phyloP scores from a whole-genome alignment of 1,140 invertebrate species.

The Aplysia californica region DNA sequence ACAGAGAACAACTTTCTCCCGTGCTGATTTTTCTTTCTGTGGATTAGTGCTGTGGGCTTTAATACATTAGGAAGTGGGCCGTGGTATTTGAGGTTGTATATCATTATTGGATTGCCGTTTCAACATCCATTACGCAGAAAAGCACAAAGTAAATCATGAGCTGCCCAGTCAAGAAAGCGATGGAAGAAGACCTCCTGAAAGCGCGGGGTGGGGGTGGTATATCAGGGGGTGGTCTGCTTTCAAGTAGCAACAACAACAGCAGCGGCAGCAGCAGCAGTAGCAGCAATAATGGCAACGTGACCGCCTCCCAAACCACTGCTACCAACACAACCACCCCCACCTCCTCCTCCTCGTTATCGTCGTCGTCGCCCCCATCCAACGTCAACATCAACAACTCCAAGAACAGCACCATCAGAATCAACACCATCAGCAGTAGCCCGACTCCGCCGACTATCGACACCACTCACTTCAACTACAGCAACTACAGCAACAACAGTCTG shows the following conservation, averaged over 20 bases:
- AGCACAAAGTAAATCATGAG: slow-evolving; percentile 8
- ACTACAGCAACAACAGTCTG: too few relatives aligned
- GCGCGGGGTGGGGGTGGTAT: background rate
- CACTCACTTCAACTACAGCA: too few relatives aligned
- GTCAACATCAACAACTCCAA: background rate
- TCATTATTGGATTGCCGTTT: background rate
- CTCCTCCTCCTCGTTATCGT: background rate
- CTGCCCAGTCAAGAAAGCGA: slow-evolving; percentile 20
- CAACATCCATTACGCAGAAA: background rate
- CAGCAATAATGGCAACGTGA: background rate
- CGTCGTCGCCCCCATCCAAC: background rate
- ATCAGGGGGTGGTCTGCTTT: too few relatives aligned
- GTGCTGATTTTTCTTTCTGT: background rate
- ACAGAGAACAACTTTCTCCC: too few relatives aligned
- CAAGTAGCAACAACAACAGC: too few relatives aligned
- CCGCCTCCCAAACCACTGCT: background rate
- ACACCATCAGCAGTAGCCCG: background rate
- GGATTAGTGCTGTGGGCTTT: background rate
- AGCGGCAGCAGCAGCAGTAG: background rate
- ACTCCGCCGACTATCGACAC: background rate
- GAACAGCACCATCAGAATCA: background rate
- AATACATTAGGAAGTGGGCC: background rate
- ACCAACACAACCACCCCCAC: background rate
- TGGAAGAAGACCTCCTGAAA: slow-evolving; percentile 8
- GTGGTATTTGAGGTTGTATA: background rate